phyloP scores from a whole-genome alignment of 2,888 invertebrate genomes.

The Drosophila merina region DNA sequence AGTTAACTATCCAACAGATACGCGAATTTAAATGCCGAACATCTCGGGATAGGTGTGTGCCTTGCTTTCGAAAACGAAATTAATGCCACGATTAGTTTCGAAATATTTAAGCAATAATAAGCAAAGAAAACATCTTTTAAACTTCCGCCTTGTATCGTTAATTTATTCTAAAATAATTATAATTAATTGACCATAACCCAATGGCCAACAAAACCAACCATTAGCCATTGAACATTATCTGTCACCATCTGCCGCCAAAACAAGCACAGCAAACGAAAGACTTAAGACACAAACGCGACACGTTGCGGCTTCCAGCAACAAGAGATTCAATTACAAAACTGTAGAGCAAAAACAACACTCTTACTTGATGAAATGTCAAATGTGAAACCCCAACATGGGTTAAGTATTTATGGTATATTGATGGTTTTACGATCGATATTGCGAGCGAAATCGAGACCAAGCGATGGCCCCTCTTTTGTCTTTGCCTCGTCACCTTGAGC shows the following conservation, averaged over 20 bases:
- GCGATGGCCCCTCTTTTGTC: conserved; percentile 38
- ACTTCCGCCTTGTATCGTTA: neutral
- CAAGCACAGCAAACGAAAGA: conserved; percentile 27
- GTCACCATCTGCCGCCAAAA: neutral
- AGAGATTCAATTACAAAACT: conserved; percentile 32
- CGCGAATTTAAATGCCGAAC: conserved; percentile 23
- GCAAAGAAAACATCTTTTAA: too few relatives aligned
- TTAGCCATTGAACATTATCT: conserved; percentile 13
- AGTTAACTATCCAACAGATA: conserved; percentile 38
- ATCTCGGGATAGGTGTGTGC: conserved; percentile 11
- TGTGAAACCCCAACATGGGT: conserved; percentile 32
- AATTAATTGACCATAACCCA: neutral
- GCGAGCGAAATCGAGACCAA: conserved; percentile 35
- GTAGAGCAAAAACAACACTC: conserved; percentile 10
- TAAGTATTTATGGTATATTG: conserved; percentile 20
- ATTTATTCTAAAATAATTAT: neutral
- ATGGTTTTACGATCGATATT: conserved; percentile 43
- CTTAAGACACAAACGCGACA: conserved; percentile 39
- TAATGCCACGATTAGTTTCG: conserved; percentile 2
- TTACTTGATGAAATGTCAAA: conserved; percentile 47
- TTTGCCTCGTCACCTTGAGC: conserved; percentile 65
- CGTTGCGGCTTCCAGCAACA: neutral
- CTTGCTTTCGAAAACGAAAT: conserved; percentile 1
- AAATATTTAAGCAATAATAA: too few relatives aligned
- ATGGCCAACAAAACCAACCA: neutral